These are phyloP conservation scores for Caenorhabditis elegans DNA, from an alignment of 1,140 invertebrate genomes.

Conservation along the genomic window WBcel235 BX284604.4:10560501-10561000, in stretches of 20 bases:
- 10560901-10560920: neutral
- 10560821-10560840: neutral
- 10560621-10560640: neutral
- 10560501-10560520: neutral
- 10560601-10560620: neutral
- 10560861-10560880: neutral
- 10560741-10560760: neutral
- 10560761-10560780: neutral
- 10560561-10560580: neutral
- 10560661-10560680: neutral
- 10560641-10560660: no score
- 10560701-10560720: neutral
- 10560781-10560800: neutral
- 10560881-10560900: neutral
- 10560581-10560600: neutral
- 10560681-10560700: neutral
- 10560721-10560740: neutral
- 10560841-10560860: neutral
- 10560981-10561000: no score
- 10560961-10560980: slow-evolving; percentile 8
- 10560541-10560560: neutral
- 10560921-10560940: neutral
- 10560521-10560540: neutral
- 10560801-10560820: neutral
- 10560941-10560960: neutral